A percentile compares a stretch with the other conserved stretches of the same genome.
Evolutionary conservation across 2,797 vertebrate genomes (phyloP).

Genomic region (Lacerta bilineata): DNA sequence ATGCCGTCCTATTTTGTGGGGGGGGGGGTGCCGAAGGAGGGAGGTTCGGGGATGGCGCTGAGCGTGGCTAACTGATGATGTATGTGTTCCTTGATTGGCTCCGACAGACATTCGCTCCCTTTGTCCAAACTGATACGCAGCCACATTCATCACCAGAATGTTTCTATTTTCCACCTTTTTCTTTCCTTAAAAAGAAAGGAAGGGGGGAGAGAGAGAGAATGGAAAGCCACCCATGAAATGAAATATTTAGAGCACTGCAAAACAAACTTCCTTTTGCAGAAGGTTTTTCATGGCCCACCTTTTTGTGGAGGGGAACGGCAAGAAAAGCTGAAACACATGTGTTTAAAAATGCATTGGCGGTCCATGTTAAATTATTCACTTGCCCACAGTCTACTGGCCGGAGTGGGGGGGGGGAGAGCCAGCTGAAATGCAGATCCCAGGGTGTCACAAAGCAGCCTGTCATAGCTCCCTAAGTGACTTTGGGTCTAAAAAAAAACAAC

Average conservation of each 20-base stretch:
- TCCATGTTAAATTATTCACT: background rate
- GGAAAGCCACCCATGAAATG: background rate
- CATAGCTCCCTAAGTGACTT: background rate
- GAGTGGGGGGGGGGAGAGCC: background rate
- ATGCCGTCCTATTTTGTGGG: slow-evolving; percentile 15
- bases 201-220: no score
- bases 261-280: background rate
- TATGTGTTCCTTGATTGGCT: slow-evolving; percentile 48
- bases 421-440: background rate
- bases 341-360: slow-evolving; percentile 25
- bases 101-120: slow-evolving; percentile 42
- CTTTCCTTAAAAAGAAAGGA: no score
- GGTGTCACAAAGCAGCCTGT: background rate
- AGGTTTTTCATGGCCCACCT: background rate
- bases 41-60: background rate
- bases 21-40: background rate
- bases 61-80: slow-evolving; percentile 42
- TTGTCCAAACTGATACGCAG: slow-evolving; percentile 52
- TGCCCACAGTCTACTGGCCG: background rate
- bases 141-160: slow-evolving; percentile 53
- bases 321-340: background rate
- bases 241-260: slow-evolving; percentile 5
- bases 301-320: background rate
- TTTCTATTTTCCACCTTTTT: slow-evolving; percentile 47
- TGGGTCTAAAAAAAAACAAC: no score